Evolutionary conservation across 1,140 invertebrate genomes (phyloP).

Genomic region (Drosophila saltans): DNA sequence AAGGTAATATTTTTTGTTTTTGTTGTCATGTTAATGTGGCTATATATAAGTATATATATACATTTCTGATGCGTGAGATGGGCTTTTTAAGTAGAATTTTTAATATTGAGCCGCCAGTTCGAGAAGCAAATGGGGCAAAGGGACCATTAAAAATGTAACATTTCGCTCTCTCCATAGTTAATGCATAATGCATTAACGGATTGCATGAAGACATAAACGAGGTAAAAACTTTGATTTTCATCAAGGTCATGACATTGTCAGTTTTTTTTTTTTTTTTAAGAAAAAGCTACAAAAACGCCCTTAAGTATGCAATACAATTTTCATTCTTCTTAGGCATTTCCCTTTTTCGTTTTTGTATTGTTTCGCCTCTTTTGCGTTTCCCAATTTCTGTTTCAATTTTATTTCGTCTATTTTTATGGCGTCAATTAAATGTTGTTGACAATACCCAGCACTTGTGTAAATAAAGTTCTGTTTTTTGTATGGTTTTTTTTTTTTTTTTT

Average conservation of each 20-base stretch:
- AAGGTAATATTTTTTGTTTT: not conserved
- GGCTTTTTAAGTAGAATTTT: not conserved
- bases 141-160: constrained; percentile 19
- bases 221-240: constrained; percentile 11
- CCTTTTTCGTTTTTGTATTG: not conserved
- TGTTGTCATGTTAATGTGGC: constrained; percentile 24
- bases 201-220: not conserved
- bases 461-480: not conserved
- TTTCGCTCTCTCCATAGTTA: constrained; percentile 13
- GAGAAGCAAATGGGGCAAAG: not conserved
- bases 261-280: not conserved
- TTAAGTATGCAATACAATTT: not conserved
- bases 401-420: constrained; percentile 6
- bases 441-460: constrained; percentile 10
- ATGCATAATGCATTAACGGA: constrained; percentile 47
- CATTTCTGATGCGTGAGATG: not conserved
- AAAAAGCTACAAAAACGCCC: constrained; percentile 3
- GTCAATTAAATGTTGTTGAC: constrained; percentile 14
- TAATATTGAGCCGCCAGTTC: not conserved
- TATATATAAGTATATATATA: constrained; percentile 7
- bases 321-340: not conserved
- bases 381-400: not conserved
- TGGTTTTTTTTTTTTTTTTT: not conserved
- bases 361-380: not conserved
- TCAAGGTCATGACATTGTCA: constrained; percentile 16